Base-by-base conservation (phyloP, 2,797 vertebrate species). In the Galagoides demidoff region DNA sequence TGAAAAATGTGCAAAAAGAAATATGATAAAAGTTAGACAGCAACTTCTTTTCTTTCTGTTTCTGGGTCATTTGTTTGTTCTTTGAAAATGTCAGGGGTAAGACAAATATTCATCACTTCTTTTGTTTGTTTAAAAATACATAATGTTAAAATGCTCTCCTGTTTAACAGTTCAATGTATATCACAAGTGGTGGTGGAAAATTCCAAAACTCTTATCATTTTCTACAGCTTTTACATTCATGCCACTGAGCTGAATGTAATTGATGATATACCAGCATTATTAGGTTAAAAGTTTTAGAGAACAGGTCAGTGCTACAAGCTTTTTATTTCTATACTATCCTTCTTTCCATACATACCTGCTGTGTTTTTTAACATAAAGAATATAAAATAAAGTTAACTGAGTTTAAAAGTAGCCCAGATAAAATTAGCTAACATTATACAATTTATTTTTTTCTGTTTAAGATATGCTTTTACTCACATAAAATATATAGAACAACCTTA, bases 51-150 rank as follows among this genome's bases (percentile, higher is more conserved):
- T 89, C 86, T 73, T 93, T 88, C 81, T 96, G 93, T 95, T 96
- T 96, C 86, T 96, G 94, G 95, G 96, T 97, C 97, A 98, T 96
- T 95, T 97, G 77, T 97, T 98, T 96, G 70, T 97, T 95, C 96
- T 98, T 96, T 95, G 90, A 96, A 97, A 98, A 94, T 97, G 78
- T 94, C 96, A 97, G 81, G 83, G 83, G 52, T 71, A 88, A 97
- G 92, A 93, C 37, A 96, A 94, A 97, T 88, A 85, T 94, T 97
- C 78, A 90, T 93, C 19, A 92, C 37, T 86, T 19, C 45, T 95
- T 96, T 95, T 89, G 17, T 61, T 92, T 52, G 93, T 71, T 92
- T 96, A 96, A 93, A 88, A 89, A 95, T 95, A 90, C 25, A 16
- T 77, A 87, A 76, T 71, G 39, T 73, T 68, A 45, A 92, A 90